These are phyloP conservation scores for Apeira syringaria DNA, from an alignment of 2,888 invertebrate genomes.

Conservation along the genomic window DNA sequence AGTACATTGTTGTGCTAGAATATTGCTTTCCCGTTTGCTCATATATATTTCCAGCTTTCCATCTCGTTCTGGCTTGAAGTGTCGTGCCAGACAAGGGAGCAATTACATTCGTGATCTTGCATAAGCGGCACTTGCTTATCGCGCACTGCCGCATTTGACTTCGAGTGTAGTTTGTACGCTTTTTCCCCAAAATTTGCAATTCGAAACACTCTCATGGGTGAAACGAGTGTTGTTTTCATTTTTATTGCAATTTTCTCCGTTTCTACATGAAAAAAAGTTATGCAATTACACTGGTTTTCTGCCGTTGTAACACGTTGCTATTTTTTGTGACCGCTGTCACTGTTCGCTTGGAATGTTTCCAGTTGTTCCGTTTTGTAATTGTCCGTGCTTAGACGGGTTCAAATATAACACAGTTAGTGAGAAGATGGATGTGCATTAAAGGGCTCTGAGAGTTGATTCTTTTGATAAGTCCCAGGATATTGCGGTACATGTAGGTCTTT, in stretches of 20 bases:
- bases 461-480: conserved; percentile 40
- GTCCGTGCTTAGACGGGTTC: conserved; percentile 54
- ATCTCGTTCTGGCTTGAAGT: conserved; percentile 78
- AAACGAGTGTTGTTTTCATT: conserved; percentile 55
- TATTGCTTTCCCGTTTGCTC: conserved; percentile 55
- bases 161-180: conserved; percentile 74
- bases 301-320: conserved; percentile 22
- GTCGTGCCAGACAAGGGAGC: conserved; percentile 83
- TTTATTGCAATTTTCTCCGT: conserved; percentile 37
- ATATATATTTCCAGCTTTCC: conserved; percentile 36
- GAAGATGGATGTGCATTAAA: conserved; percentile 55
- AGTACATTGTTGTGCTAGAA: conserved; percentile 68
- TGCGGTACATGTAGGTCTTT: too few species aligned
- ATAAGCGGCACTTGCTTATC: conserved; percentile 84
- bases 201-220: conserved; percentile 69
- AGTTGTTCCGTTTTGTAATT: conserved; percentile 32
- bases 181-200: conserved; percentile 81
- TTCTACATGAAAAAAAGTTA: conserved; percentile 25
- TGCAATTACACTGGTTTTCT: conserved; percentile 26
- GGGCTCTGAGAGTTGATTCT: conserved; percentile 48
- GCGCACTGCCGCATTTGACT: conserved; percentile 79
- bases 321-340: conserved; percentile 22
- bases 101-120: conserved; percentile 85
- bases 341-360: conserved; percentile 20
- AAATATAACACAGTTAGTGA: conserved; percentile 65